A percentile compares a stretch with the other conserved stretches of the same genome.
Conservation (phyloP, 2,797 vertebrate genomes). For the Myotis pilosus region DNA sequence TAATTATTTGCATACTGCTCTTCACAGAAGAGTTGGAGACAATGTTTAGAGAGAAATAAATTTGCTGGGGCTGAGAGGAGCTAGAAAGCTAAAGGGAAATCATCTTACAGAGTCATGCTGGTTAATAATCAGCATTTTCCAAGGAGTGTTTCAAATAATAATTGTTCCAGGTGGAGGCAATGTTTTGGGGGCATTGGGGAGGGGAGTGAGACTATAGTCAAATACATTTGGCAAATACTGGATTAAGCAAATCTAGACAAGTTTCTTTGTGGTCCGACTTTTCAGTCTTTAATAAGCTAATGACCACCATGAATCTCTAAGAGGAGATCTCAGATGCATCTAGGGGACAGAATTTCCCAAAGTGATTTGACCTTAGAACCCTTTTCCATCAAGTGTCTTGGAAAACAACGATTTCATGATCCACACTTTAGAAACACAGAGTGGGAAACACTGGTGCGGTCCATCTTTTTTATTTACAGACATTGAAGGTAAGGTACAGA, state of each 20-base stretch:
- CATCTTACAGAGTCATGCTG: background rate
- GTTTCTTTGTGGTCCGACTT: background rate
- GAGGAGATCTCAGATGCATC: background rate
- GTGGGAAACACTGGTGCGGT: background rate
- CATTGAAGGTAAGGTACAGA: background rate
- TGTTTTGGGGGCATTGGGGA: no score
- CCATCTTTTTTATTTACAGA: background rate
- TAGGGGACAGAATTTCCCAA: background rate
- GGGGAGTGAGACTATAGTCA: no score
- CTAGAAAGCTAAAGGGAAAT: background rate
- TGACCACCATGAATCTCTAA: background rate
- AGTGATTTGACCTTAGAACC: background rate
- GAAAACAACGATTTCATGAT: background rate
- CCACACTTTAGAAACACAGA: background rate
- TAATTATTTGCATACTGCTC: background rate
- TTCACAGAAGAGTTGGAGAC: background rate
- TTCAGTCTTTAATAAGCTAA: slow-evolving; percentile 11
- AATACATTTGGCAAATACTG: background rate
- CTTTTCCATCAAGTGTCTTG: background rate
- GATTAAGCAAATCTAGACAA: background rate
- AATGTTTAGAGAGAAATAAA: background rate
- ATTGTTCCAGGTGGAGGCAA: background rate
- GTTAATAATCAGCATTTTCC: background rate
- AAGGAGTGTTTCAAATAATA: background rate
- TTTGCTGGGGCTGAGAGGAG: background rate